Conservation (phyloP, 1,140 invertebrate species). For the Philotrypesis tridentata region DNA sequence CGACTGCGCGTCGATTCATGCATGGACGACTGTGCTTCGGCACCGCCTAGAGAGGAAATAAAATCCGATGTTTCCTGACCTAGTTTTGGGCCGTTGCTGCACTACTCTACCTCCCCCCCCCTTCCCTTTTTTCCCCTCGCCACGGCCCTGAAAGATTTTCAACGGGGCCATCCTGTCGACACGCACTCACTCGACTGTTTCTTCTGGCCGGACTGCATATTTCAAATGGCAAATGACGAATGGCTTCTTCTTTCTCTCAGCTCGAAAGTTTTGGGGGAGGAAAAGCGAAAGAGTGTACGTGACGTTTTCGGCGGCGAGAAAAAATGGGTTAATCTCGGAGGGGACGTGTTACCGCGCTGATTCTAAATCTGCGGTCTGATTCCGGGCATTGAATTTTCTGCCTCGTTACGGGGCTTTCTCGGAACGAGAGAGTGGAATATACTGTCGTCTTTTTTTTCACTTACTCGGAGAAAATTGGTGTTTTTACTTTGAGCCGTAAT, state of each 20-base stretch:
- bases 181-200: neutral
- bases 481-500: too few relatives aligned
- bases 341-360: neutral
- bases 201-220: neutral
- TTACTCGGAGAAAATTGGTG: too few relatives aligned
- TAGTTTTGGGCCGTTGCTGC: neutral
- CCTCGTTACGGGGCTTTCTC: neutral
- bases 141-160: conserved; percentile 18
- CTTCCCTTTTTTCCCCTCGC: neutral
- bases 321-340: conserved; percentile 9
- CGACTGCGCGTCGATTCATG: conserved; percentile 7
- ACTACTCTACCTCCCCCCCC: too few relatives aligned
- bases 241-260: neutral
- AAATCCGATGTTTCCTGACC: conserved; percentile 29
- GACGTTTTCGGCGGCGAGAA: neutral
- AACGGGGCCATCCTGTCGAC: neutral
- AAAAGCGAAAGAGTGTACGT: neutral
- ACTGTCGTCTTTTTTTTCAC: too few relatives aligned
- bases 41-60: conserved; percentile 11
- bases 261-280: neutral
- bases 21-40: neutral
- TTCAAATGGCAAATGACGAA: conserved; percentile 2
- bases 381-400: neutral
- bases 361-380: neutral
- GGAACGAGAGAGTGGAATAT: too few relatives aligned